These are phyloP conservation scores for Triplophysa bombifrons DNA, from an alignment of 2,797 vertebrate genomes.

Conservation along the genomic window DNA sequence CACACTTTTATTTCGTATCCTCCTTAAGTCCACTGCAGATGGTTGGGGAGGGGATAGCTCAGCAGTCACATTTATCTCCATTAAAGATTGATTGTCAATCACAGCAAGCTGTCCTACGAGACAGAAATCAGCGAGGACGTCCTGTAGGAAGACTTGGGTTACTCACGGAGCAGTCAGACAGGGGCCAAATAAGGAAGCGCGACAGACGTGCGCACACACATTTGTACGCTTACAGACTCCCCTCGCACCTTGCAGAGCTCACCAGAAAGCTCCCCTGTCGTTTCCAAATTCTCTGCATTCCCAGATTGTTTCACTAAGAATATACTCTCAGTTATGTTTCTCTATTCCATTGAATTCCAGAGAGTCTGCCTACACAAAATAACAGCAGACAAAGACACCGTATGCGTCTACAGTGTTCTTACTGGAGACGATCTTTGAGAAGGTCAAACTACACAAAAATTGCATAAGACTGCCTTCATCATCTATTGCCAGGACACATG, in stretches of 20 bases:
- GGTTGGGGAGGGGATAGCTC: slow-evolving; percentile 67
- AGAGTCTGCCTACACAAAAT: neutral
- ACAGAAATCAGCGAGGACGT: slow-evolving; percentile 38
- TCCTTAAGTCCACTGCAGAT: slow-evolving; percentile 69
- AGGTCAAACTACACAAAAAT: slow-evolving; percentile 15
- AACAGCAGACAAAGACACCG: neutral
- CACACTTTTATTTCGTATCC: slow-evolving; percentile 13
- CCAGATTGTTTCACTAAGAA: neutral
- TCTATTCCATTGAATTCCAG: neutral
- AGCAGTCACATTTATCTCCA: slow-evolving; percentile 73
- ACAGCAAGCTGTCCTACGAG: slow-evolving; percentile 42
- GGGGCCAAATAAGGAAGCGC: slow-evolving; percentile 19
- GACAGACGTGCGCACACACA: slow-evolving; percentile 1
- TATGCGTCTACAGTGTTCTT: neutral
- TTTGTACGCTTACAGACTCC: neutral
- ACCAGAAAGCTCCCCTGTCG: slow-evolving; percentile 2
- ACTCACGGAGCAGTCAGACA: slow-evolving; percentile 12
- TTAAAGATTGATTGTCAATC: slow-evolving; percentile 69
- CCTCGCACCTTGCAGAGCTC: neutral
- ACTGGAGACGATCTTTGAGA: neutral
- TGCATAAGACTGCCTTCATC: slow-evolving; percentile 26
- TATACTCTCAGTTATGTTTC: neutral
- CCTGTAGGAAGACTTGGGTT: slow-evolving; percentile 22
- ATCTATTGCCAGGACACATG: slow-evolving; percentile 10
- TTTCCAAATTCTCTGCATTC: neutral